Base-by-base conservation (phyloP, 2,888 invertebrate genomes). In the Trilocha varians region DNA sequence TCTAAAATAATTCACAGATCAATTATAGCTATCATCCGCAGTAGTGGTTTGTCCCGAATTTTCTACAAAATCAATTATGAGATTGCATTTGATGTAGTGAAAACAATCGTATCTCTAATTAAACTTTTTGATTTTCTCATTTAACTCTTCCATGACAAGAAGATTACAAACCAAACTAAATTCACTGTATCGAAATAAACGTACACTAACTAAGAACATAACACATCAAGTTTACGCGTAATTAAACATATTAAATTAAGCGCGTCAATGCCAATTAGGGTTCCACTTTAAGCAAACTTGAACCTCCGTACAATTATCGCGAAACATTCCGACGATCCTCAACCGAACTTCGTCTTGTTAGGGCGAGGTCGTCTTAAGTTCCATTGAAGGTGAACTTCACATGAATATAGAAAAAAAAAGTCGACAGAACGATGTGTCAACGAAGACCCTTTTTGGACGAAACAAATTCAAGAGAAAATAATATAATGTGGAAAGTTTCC, bases 161-260 rank as follows among this genome's bases (percentile, higher is more conserved):
- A n/a, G n/a, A n/a, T n/a, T n/a, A n/a, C n/a, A n/a, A n/a, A n/a
- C n/a, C n/a, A n/a, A n/a, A n/a, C n/a, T n/a, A n/a, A n/a, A n/a
- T n/a, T n/a, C n/a, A n/a, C n/a, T n/a, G n/a, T n/a, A n/a, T n/a
- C n/a, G n/a, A n/a, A n/a, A n/a, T n/a, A n/a, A n/a, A n/a, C n/a
- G n/a, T n/a, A n/a, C n/a, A 4, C 25, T 25, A 11, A 25, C n/a
- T 25, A 25, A 25, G 11, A 25, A 25, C 6, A 11, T 25, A 25
- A 25, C 25, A 11, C 25, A 25, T 25, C 25, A 25, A 25, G 25
- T 25, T 25, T 25, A 25, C 25, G 35, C 14, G 16, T 35, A 39
- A 43, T 43, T 13, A 39, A 39, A 36, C 35, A 11, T 32, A 13
- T 43, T 43, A 38, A 43, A 43, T 43, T 43, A 36, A 17, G 33